Evolutionary conservation across 2,797 vertebrate species (phyloP), one percentile per base, ranked within the genome.

Genomic region (Bufotes viridis): DNA sequence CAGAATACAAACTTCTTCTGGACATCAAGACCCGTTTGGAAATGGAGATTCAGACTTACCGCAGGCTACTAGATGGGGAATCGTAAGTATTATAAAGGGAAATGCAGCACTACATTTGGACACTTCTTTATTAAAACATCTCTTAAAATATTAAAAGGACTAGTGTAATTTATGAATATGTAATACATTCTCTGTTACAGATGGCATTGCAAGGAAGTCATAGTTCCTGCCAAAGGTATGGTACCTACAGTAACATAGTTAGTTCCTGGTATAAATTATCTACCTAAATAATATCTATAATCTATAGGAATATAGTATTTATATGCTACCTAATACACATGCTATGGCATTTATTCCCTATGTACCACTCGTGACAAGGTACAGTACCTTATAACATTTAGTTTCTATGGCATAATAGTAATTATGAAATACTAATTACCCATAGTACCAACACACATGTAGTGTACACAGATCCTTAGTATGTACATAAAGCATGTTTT

Each of bases 11-110:
- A 78, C 92, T 94, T 84, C 93, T 96, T 53, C 94, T 96, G 75
- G 94, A 96, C 93, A 95, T 95, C 89, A 96, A 96, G 91, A 95
- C 95, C 91, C 94, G 90, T 82, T 92, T 96, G 89, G 95, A 96
- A 93, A 91, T 91, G 17, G 96, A 96, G 92, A 96, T 95, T 1
- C 7, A 93, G 70, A 96, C 94, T 22, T 96, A 96, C 86, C 91
- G 95, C 29, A 91, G 91, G 75, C 94, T 96, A 49, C 92, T 96
- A 70, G 94, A 96, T 34, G 92, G 92, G 0, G 96, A 96, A 75
- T 93, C 67, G 79, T 88, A 89, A 83, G 86, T 87, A 51, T 65
- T 20, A 14, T 8, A 15, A 72, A 18, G 15, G 29, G 15, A 7
- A 34, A 18, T 8, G 29, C 0, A 34, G 69, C 12, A 18, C 20